Evolutionary conservation across 2,797 vertebrate species (phyloP).

Genomic region (Karalla daura): DNA sequence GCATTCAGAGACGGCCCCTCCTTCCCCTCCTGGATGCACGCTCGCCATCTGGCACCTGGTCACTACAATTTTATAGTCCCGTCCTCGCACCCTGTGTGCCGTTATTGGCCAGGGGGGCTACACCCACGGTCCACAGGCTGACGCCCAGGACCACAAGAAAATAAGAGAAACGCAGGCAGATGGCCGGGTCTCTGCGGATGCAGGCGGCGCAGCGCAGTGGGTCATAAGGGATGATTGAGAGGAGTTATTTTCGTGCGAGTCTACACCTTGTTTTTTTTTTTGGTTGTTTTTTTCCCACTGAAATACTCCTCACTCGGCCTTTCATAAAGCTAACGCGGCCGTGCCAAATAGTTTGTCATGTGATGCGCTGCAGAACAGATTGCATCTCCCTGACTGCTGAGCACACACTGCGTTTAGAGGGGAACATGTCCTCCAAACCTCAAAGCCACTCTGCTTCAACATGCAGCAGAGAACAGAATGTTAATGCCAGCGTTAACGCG

Average conservation of each 20-base stretch:
- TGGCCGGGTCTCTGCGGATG: no score
- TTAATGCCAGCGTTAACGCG: not conserved
- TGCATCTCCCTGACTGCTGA: constrained; percentile 46
- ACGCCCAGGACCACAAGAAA: not conserved
- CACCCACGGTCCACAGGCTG: not conserved
- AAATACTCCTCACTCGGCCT: no score
- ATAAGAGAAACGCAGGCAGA: not conserved
- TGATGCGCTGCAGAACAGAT: constrained; percentile 58
- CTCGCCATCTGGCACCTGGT: no score
- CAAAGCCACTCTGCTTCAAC: constrained; percentile 34
- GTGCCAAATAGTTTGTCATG: constrained; percentile 49
- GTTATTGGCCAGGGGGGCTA: not conserved
- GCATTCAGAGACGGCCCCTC: no score
- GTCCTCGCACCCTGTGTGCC: not conserved
- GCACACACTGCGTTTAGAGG: constrained; percentile 48
- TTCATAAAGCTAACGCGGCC: constrained; percentile 6
- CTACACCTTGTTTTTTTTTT: not conserved
- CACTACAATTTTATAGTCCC: no score
- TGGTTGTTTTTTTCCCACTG: no score
- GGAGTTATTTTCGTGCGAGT: not conserved
- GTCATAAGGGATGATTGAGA: not conserved
- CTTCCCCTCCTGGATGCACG: no score
- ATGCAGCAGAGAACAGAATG: constrained; percentile 25
- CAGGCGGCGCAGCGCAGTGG: not conserved
- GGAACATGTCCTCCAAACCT: constrained; percentile 50